Conservation (phyloP, 2,888 invertebrate species). For the Halictus ligatus region DNA sequence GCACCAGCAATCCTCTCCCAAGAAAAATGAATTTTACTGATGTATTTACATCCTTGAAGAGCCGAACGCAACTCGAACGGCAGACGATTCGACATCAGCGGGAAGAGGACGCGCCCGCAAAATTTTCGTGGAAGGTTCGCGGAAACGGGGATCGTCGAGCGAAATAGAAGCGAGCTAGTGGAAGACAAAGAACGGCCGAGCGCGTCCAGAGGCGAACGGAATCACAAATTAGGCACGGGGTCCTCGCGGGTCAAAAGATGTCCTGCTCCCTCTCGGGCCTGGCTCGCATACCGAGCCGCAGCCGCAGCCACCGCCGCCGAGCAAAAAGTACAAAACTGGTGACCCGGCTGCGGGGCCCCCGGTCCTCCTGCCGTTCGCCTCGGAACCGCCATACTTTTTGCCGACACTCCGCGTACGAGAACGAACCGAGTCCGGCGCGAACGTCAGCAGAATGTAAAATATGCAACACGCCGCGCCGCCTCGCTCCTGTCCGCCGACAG, state of each 20-base stretch:
- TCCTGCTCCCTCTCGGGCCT: conserved; percentile 59
- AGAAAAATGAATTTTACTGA: background rate
- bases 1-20: too few relatives aligned
- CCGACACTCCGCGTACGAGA: conserved; percentile 74
- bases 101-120: background rate
- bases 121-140: conserved; percentile 18
- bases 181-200: conserved; percentile 23
- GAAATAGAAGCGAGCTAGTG: conserved; percentile 16
- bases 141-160: conserved; percentile 33
- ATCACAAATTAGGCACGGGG: conserved; percentile 70
- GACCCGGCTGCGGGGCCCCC: conserved; percentile 74
- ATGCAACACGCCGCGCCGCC: conserved; percentile 75
- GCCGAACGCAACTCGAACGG: background rate
- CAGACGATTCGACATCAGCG: background rate
- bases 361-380: conserved; percentile 73
- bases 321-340: conserved; percentile 77
- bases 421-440: conserved; percentile 76
- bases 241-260: conserved; percentile 71
- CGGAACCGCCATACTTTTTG: conserved; percentile 79
- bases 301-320: conserved; percentile 52
- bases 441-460: conserved; percentile 82
- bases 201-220: conserved; percentile 63
- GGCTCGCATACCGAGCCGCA: conserved; percentile 69
- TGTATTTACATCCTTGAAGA: background rate
- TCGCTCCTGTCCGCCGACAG: conserved; percentile 9